Percentiles rank a stretch among this genome's conserved stretches.
These are phyloP conservation scores for Otolemur garnettii DNA, from an alignment of 2,113 vertebrate species.

Conservation along the genomic window DNA sequence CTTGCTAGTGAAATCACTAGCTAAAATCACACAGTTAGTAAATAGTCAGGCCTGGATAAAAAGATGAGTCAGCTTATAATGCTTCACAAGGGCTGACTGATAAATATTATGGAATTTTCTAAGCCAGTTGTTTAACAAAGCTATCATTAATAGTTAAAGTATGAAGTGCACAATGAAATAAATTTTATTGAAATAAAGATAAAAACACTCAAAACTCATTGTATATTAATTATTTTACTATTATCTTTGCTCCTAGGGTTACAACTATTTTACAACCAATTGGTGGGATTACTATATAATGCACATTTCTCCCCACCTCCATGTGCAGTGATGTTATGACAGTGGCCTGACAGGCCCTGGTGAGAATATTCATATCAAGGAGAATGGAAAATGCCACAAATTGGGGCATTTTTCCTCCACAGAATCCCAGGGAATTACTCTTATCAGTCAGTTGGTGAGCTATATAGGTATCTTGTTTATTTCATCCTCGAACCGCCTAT, in stretches of 20 bases:
- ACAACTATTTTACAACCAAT: neutral
- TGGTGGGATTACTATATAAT: neutral
- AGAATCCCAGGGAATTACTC: neutral
- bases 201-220: neutral
- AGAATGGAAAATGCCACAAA: neutral
- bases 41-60: neutral
- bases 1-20: conserved; percentile 13
- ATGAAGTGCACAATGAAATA: neutral
- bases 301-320: neutral
- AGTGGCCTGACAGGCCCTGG: neutral
- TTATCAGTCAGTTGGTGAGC: neutral
- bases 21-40: neutral
- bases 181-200: conserved; percentile 23
- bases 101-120: conserved; percentile 20
- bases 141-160: conserved; percentile 43
- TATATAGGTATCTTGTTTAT: neutral
- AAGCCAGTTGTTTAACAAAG: conserved; percentile 1
- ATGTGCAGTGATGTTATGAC: neutral
- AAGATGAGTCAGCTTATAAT: neutral
- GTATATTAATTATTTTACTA: neutral
- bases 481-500: neutral
- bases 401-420: neutral
- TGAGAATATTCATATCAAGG: neutral
- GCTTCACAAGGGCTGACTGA: neutral
- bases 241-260: neutral